Base-by-base conservation (phyloP, 2,113 vertebrate genomes). In the Tor tambroides region DNA sequence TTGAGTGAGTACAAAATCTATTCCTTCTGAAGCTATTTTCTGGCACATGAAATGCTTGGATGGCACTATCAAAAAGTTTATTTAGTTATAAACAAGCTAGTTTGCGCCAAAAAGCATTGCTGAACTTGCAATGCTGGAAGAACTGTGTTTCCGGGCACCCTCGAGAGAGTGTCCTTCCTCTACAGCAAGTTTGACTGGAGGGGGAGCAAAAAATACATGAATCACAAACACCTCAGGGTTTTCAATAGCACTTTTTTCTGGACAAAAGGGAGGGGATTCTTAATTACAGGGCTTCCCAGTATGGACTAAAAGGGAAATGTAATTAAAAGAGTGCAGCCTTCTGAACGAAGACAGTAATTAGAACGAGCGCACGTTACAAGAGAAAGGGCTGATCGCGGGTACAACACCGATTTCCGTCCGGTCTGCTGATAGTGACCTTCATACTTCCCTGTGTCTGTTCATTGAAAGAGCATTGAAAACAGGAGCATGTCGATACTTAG, bases 301-400 rank as follows among this genome's bases (percentile, higher is more conserved):
- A 85, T 91, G 88, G 87, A 90, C 89, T 91, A 90, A 91, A 92
- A 90, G 80, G 89, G 93, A 89, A 92, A 91, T 92, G 92, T 94
- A 92, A 93, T 94, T 92, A 94, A 91, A 74, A 90, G 90, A 92
- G 91, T 90, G 91, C 93, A 91, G 91, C 91, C 89, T 92, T 90
- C 91, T 91, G 91, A 92, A 92, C 90, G 87, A 91, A 89, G 91
- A 91, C 87, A 89, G 89, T 94, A 93, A 95, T 94, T 94, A 94
- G 92, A 92, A 91, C 83, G 86, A 85, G 71, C 67, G 88, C 81
- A 88, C 72, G 86, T 43, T 79, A 88, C 46, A 56, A n/a, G 86
- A 87, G 89, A 88, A 91, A 49, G 30, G 32, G 38, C 59, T 76
- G 77, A 72, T 38, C 67, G 46, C n/a, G 46, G 32, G 21, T 43